Base-by-base conservation (phyloP, 2,888 invertebrate species). In the Eupithecia subumbrata region DNA sequence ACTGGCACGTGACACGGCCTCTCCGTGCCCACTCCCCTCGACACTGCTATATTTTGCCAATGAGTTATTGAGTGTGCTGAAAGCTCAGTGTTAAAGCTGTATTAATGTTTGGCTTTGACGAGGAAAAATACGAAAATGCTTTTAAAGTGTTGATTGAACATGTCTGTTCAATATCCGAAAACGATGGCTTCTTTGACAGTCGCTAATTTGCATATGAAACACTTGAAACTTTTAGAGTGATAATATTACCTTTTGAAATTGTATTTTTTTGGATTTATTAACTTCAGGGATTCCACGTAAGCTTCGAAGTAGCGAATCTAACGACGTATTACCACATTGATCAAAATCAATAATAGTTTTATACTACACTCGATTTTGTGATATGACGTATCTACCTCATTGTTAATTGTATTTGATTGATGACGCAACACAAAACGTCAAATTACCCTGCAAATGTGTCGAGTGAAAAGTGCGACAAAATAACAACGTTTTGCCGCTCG, bases 1-100 rank as follows among this genome's bases (percentile, higher is more conserved):
- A 95, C 91, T 84, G 92, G 90, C 94, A 95, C 94, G 94, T 95
- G 94, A 94, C 93, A 93, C 92, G 90, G 85, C 88, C 88, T 86
- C 86, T 85, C 90, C 88, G 86, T 87, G 84, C 88, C 89, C 86
- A 82, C 87, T 84, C 87, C 89, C 86, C 87, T 86, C 87, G 84
- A 84, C 85, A 86, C 87, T 85, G 89, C 85, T 90, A 89, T 91
- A 91, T 91, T 92, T 92, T 86, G 90, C 87, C 93, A 94, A 93
- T 95, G 94, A 95, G 93, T 94, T 94, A 94, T 94, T 92, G 94
- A 94, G 93, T 93, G 89, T 86, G 88, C 89, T 82, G 88, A 90
- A 89, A 88, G 90, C 91, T 92, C 90, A 90, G 90, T 91, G 90
- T 90, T 89, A 87, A 88, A 89, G 82, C 85, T 84, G 87, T 87